Evolutionary conservation across 2,113 vertebrate species (phyloP).

Genomic region (Cavia aperea): DNA sequence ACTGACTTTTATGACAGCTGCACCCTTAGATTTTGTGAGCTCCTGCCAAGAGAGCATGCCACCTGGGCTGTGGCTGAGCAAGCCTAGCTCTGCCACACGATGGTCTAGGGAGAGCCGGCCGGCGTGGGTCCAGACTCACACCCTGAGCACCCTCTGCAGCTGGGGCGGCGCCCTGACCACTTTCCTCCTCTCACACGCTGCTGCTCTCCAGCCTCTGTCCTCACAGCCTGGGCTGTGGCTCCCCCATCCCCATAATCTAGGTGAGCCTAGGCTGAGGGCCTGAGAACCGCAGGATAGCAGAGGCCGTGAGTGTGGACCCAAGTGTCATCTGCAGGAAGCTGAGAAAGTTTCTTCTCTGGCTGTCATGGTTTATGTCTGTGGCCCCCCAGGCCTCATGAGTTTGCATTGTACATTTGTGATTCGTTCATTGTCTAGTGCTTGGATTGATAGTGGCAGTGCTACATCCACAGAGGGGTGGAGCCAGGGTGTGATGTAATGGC

Average conservation of each 20-base stretch:
- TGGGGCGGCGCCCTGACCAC: background rate
- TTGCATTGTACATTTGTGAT: no score
- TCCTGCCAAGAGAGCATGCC: background rate
- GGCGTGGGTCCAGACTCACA: no score
- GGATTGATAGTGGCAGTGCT: no score
- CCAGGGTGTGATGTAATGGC: no score
- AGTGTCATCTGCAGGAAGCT: background rate
- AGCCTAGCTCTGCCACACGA: no score
- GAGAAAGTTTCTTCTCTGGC: background rate
- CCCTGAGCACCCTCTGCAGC: no score
- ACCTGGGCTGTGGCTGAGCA: background rate
- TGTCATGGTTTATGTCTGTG: no score
- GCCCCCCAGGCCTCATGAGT: no score
- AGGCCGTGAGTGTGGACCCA: background rate
- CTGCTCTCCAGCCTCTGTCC: background rate
- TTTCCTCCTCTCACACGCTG: background rate
- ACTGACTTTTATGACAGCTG: background rate
- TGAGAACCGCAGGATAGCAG: background rate
- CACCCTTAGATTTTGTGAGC: background rate
- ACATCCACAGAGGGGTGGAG: no score
- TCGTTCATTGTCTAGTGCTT: no score
- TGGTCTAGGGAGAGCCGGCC: no score
- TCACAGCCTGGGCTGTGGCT: background rate
- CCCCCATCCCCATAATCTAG: background rate
- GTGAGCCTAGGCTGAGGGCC: no score